phyloP scores from a whole-genome alignment of 2,113 vertebrate genomes.

The Solenodon paradoxus region DNA sequence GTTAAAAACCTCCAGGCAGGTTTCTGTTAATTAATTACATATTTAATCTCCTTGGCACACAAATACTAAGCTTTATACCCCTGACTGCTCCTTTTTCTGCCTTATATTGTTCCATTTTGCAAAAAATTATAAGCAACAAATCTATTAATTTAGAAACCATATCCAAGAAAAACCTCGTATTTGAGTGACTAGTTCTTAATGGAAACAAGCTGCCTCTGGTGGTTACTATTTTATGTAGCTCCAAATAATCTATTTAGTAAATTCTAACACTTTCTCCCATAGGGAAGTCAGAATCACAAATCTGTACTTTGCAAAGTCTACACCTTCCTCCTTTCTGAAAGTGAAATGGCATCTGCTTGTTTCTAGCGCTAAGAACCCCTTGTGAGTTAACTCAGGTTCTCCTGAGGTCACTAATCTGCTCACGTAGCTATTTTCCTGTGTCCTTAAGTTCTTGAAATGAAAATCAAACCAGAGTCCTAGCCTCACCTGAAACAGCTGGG shows the following conservation, averaged over 20 bases:
- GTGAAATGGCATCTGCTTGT: not conserved
- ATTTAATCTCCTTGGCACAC: not conserved
- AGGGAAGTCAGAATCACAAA: not conserved
- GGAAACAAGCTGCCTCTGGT: not conserved
- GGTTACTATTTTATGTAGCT: not conserved
- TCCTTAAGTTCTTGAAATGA: not conserved
- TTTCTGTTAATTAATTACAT: not conserved
- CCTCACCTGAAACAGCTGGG: not conserved
- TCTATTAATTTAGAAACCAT: not conserved
- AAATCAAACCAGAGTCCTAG: not conserved
- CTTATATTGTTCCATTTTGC: not conserved
- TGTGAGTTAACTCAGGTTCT: not conserved
- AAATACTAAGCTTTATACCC: not conserved
- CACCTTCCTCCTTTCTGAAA: not conserved
- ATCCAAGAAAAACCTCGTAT: not conserved
- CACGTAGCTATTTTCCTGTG: not conserved
- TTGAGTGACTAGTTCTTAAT: not conserved
- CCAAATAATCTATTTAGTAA: not conserved
- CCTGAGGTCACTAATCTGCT: not conserved
- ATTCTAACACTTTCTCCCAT: not conserved
- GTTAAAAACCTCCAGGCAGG: not conserved
- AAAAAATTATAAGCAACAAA: not conserved
- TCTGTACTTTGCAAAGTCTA: not conserved
- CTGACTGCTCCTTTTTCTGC: not conserved
- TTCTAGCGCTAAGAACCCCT: rapidly evolving